Base-by-base conservation (phyloP, 2,888 invertebrate genomes). In the Morpho achilles region DNA sequence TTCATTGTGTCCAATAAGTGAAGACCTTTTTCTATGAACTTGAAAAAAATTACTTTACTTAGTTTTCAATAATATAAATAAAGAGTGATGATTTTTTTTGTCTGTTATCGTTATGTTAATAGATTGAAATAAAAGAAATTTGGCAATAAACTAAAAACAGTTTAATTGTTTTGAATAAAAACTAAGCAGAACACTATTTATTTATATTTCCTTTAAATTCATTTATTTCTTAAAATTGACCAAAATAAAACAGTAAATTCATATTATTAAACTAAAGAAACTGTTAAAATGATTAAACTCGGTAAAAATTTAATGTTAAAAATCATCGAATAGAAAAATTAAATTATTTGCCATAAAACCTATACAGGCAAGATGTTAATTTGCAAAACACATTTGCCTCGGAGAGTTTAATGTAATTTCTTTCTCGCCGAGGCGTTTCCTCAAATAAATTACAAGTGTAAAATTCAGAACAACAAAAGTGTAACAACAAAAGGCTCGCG, bases 361-460 rank as follows among this genome's bases (percentile, higher is more conserved):
- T 75, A 80, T 76, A 80, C 75, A 75, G 74, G 76, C 76, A 76
- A 81, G 81, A 81, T 81, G 82, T 82, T 83, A 87, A 87, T 87
- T 85, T 84, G 82, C 80, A 87, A 85, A 87, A 87, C 87, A 89
- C 83, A 88, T 87, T 90, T 87, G 85, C 85, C 82, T 86, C 82
- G 74, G 80, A 82, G 87, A 84, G 85, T 86, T 86, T 79, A 84
- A 84, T 82, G 82, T 84, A 87, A 88, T 88, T 88, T 87, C 83
- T 88, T 89, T 89, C 82, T 84, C 85, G 82, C 85, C 82, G 80
- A 85, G 85, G 86, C 84, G 80, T 86, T 88, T 88, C 88, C 88
- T 87, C 87, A 87, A 89, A 90, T 89, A 89, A 90, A 90, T 90
- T 88, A 90, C 89, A 87, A 89, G 89, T 90, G 90, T 89, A 89